Percentiles rank a stretch among this genome's conserved stretches.
phyloP scores from a whole-genome alignment of 1,140 invertebrate genomes.

The Agrypnia vestita region DNA sequence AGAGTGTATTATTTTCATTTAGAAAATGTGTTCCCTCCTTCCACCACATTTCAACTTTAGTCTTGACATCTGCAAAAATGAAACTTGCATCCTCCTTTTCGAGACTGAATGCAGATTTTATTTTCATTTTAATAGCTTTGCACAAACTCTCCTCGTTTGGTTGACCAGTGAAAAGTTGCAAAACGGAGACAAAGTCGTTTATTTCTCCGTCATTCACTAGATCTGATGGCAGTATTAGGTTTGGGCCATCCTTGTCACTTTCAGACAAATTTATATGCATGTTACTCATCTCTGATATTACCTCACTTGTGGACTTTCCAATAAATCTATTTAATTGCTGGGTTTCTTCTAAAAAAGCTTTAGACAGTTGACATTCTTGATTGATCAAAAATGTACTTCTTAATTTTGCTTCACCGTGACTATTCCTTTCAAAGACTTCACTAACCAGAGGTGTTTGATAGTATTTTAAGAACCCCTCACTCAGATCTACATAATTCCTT shows the following conservation, averaged over 20 bases:
- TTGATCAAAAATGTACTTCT: background rate
- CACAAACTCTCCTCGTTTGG: background rate
- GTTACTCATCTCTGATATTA: background rate
- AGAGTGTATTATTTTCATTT: background rate
- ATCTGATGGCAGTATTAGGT: background rate
- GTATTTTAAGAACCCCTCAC: background rate
- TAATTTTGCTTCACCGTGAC: background rate
- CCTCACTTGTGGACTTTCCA: background rate
- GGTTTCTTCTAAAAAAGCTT: background rate
- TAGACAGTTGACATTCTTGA: background rate
- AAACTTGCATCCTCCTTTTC: background rate
- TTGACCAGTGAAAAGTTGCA: background rate
- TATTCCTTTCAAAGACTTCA: background rate
- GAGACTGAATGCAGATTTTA: background rate
- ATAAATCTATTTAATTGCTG: background rate
- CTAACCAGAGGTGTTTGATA: background rate
- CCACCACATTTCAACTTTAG: background rate
- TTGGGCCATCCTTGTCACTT: background rate
- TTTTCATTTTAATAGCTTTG: background rate
- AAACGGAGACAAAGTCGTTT: background rate
- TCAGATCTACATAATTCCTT: background rate
- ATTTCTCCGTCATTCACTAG: background rate
- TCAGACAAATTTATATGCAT: background rate
- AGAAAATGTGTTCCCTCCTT: background rate
- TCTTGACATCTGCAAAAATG: background rate